Conservation (phyloP, 2,888 invertebrate genomes). For the Crepidodera aurea region DNA sequence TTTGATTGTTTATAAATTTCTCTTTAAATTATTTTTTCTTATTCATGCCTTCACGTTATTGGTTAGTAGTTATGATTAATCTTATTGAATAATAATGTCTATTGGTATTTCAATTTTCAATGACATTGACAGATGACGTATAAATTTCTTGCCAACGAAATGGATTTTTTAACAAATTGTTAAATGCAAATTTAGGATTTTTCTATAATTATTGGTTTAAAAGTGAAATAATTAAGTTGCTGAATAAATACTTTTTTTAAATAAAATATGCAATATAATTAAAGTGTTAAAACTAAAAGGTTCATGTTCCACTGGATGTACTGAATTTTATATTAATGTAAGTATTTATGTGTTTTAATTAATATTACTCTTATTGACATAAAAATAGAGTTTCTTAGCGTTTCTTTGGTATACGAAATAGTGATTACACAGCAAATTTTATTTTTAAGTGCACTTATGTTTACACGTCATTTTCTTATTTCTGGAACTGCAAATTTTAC, state of each 20-base stretch:
- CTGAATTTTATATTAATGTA: constrained; percentile 19
- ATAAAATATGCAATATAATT: constrained; percentile 19
- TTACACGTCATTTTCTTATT: constrained; percentile 19
- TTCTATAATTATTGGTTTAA: constrained; percentile 8
- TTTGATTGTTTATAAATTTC: too few relatives aligned
- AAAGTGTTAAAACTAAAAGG: constrained; percentile 6
- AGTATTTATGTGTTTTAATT: constrained; percentile 12
- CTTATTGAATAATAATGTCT: too few relatives aligned
- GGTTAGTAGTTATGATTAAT: too few relatives aligned
- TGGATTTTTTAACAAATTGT: constrained; percentile 25
- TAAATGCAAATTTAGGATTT: constrained; percentile 17
- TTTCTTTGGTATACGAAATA: not conserved
- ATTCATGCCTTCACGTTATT: too few relatives aligned
- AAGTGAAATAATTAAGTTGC: constrained; percentile 4
- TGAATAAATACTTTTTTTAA: constrained; percentile 7
- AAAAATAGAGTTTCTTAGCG: not conserved
- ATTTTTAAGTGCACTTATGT: not conserved
- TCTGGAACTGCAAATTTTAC: not conserved
- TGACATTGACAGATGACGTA: constrained; percentile 12
- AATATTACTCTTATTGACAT: not conserved
- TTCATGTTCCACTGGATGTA: constrained; percentile 13
- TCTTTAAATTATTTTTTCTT: too few relatives aligned
- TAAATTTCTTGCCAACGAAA: constrained; percentile 28
- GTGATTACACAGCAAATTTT: constrained; percentile 11
- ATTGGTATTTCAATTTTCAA: too few relatives aligned